phyloP scores from a whole-genome alignment of 2,888 invertebrate genomes.

The Hydroisotoma schaefferi region DNA sequence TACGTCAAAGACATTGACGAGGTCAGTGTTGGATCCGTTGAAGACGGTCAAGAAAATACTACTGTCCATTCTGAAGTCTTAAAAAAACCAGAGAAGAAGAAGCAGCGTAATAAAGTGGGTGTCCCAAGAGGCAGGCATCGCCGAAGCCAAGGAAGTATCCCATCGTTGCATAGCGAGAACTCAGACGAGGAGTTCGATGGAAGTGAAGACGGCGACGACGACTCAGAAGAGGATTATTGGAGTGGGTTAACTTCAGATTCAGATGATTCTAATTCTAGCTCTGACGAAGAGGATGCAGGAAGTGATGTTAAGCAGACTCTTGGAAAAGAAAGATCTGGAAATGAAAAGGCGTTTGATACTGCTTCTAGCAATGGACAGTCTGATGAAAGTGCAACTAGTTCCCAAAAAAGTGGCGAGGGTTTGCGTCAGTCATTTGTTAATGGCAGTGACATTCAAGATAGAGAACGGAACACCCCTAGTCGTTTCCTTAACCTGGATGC shows the following conservation, averaged over 20 bases:
- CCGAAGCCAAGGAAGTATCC: background rate
- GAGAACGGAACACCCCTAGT: background rate
- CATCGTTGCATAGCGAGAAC: constrained; percentile 1
- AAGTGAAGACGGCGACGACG: constrained; percentile 16
- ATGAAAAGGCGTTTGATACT: constrained; percentile 36
- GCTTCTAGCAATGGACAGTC: constrained; percentile 39
- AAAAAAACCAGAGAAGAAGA: background rate
- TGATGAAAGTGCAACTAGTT: constrained; percentile 22
- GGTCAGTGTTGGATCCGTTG: constrained; percentile 3
- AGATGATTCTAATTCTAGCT: constrained; percentile 10
- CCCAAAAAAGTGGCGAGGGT: background rate
- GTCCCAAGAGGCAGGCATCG: background rate
- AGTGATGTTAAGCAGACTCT: constrained; percentile 13
- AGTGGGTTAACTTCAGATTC: constrained; percentile 6
- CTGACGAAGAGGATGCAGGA: constrained; percentile 12
- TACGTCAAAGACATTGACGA: background rate
- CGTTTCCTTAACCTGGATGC: background rate
- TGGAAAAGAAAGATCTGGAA: constrained; percentile 1
- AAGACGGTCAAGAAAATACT: background rate
- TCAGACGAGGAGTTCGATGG: background rate
- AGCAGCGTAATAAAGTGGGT: background rate
- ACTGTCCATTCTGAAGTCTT: background rate
- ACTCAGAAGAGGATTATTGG: constrained; percentile 10
- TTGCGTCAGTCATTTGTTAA: background rate
- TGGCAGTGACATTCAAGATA: no score